Percentiles rank a stretch among this genome's conserved stretches.
These are phyloP conservation scores for Gadopsis bispinosus DNA, from an alignment of 2,797 vertebrate genomes.

Conservation along the genomic window DNA sequence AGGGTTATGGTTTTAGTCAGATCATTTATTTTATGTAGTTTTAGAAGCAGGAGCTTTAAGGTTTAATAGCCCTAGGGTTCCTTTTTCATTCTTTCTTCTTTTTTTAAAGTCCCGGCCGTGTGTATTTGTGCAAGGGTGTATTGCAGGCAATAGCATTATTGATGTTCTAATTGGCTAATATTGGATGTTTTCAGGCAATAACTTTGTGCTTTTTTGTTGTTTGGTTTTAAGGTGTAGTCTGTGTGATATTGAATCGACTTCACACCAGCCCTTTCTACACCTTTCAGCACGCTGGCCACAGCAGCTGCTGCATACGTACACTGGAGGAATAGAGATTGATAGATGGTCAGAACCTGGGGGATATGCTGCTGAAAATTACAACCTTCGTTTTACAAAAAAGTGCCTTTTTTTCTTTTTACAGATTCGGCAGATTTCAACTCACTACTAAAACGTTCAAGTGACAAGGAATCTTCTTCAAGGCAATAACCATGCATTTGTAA, in stretches of 20 bases:
- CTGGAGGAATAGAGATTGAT: slow-evolving; percentile 38
- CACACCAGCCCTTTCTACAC: slow-evolving; percentile 51
- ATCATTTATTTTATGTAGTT: slow-evolving; percentile 88
- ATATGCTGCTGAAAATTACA: slow-evolving; percentile 18
- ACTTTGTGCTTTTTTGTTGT: slow-evolving; percentile 63
- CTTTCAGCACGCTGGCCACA: slow-evolving; percentile 65
- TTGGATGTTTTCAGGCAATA: slow-evolving; percentile 83
- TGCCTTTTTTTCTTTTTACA: not conserved
- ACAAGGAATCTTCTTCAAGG: slow-evolving; percentile 1
- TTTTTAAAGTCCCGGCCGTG: slow-evolving; percentile 50
- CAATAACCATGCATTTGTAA: not conserved
- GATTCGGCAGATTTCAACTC: not conserved
- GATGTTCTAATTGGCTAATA: slow-evolving; percentile 86
- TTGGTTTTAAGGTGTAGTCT: slow-evolving; percentile 77
- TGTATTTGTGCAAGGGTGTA: slow-evolving; percentile 68
- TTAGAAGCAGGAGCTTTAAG: slow-evolving; percentile 87
- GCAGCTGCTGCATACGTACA: slow-evolving; percentile 51
- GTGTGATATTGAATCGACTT: slow-evolving; percentile 71
- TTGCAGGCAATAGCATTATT: slow-evolving; percentile 77
- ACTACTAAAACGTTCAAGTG: not conserved
- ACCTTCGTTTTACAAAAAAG: slow-evolving; percentile 12
- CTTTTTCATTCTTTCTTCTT: slow-evolving; percentile 47
- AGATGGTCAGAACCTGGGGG: slow-evolving; percentile 14
- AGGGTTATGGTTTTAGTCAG: slow-evolving; percentile 86
- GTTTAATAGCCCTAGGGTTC: slow-evolving; percentile 86